These are phyloP conservation scores for Lepus timidus DNA, from an alignment of 2,113 vertebrate species.

Conservation along the genomic window DNA sequence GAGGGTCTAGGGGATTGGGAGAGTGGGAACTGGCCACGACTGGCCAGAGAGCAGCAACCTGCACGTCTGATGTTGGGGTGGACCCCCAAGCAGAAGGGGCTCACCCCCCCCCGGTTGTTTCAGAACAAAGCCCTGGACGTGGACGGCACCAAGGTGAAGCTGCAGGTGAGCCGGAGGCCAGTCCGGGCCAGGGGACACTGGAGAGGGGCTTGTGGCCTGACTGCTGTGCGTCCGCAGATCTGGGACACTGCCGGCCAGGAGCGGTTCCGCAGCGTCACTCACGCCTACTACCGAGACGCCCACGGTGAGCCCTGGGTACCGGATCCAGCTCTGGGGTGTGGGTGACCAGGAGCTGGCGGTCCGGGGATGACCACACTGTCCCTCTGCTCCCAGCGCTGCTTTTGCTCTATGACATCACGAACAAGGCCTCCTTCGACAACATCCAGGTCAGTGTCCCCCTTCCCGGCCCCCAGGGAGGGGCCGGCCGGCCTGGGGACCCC, in stretches of 20 bases:
- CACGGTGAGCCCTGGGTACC: conserved; percentile 89
- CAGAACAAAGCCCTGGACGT: conserved; percentile 97
- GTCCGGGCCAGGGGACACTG: not conserved
- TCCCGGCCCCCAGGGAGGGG: not conserved
- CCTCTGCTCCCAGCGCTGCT: conserved; percentile 88
- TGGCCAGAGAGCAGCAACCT: too few species aligned
- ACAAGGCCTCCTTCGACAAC: conserved; percentile 96
- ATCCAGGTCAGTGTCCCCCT: conserved; percentile 90
- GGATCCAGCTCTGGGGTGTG: not conserved
- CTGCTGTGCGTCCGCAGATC: conserved; percentile 84
- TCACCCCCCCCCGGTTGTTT: conserved; percentile 77
- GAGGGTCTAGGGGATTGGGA: not conserved
- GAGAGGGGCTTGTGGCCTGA: not conserved
- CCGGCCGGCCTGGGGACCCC: too few species aligned
- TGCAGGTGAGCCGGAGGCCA: conserved; percentile 90
- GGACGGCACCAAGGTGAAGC: conserved; percentile 95
- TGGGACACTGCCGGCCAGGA: conserved; percentile 97
- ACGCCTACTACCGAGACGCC: conserved; percentile 95
- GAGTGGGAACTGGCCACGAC: not conserved
- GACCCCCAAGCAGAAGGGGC: not conserved
- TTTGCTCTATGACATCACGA: conserved; percentile 96
- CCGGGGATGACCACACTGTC: not conserved
- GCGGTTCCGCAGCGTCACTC: conserved; percentile 94
- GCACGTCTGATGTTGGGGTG: not conserved
- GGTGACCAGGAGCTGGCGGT: not conserved